Evolutionary conservation across 2,888 invertebrate species (phyloP), one percentile per base, ranked within the genome.

Genomic region (Cephalotes varians): DNA sequence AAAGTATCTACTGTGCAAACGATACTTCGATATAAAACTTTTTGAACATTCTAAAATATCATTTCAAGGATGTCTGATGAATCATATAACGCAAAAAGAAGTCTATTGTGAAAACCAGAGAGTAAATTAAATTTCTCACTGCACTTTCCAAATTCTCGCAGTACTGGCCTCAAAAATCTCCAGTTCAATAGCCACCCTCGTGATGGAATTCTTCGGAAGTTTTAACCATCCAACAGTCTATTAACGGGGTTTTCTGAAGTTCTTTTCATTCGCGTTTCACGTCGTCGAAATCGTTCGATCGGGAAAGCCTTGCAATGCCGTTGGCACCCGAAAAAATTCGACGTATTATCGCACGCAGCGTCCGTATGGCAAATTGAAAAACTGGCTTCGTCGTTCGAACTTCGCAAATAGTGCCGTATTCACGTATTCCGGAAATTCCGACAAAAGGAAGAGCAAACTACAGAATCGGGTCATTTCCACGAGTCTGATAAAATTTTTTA

Each of bases 361-460:
- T 56, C 56, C 77, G 77, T 69, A 79, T 34, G 77, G 56, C 77
- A 79, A 79, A 79, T 79, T 79, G 77, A 79, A 79, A 79, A 79
- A 79, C 77, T 79, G 69, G 77, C 77, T 79, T 58, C 56, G 69
- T 28, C 77, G 69, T 40, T 56, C 44, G 1, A 69, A 79, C 77
- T 79, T 69, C 25, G 77, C 77, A 69, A 79, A 69, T 34, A 56
- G 18, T 44, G 77, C 56, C n/a, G n/a, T n/a, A n/a, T n/a, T 69
- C 77, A 47, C 77, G 77, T 79, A 69, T 79, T 79, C 77, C 69
- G 31, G 69, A 69, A 79, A 79, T 69, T 69, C 12, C 47, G 77
- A 47, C 69, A 77, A 69, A 79, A 79, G 77, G 7, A 69, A 34
- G 9, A 56, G 44, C 47, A 31, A 58, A 69, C 67, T 76, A 31